A percentile compares a stretch with the other conserved stretches of the same genome.
These are phyloP conservation scores for Heliothis subflexa DNA, from an alignment of 1,140 invertebrate species.

Conservation along the genomic window DNA sequence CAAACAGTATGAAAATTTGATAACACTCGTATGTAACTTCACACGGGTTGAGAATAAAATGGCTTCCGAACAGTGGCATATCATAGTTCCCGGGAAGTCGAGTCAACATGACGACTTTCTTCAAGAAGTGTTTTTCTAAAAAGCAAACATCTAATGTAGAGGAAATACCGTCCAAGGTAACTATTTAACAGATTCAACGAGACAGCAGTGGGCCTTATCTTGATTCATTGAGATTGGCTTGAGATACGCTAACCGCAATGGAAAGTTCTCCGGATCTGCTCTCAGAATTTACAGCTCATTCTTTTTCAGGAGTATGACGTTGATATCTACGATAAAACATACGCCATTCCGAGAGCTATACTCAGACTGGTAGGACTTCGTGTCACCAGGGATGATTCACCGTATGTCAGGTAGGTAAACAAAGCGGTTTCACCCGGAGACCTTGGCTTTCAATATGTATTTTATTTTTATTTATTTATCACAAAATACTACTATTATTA, in stretches of 20 bases:
- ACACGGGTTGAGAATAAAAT: constrained; percentile 14
- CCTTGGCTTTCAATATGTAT: too few species aligned
- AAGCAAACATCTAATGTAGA: constrained; percentile 4
- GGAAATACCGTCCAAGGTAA: constrained; percentile 2
- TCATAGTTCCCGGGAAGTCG: neutral
- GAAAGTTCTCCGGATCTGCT: too few species aligned
- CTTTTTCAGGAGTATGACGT: constrained; percentile 40
- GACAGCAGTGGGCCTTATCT: too few species aligned
- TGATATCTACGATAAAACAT: constrained; percentile 63
- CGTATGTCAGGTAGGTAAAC: constrained; percentile 50
- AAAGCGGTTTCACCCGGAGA: too few species aligned
- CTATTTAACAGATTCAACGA: too few species aligned
- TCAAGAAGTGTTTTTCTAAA: constrained; percentile 19
- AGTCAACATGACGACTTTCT: neutral
- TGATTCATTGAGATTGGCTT: too few species aligned
- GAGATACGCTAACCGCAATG: too few species aligned
- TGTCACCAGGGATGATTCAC: constrained; percentile 53
- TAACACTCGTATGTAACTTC: neutral
- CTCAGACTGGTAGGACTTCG: constrained; percentile 61
- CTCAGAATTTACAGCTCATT: neutral
- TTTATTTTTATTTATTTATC: too few species aligned
- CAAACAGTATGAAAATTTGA: constrained; percentile 26
- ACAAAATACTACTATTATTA: too few species aligned
- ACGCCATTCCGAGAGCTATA: constrained; percentile 54
- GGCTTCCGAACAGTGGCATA: neutral